Evolutionary conservation across 2,113 vertebrate genomes (phyloP).

Genomic region (Typhlomys cinereus): DNA sequence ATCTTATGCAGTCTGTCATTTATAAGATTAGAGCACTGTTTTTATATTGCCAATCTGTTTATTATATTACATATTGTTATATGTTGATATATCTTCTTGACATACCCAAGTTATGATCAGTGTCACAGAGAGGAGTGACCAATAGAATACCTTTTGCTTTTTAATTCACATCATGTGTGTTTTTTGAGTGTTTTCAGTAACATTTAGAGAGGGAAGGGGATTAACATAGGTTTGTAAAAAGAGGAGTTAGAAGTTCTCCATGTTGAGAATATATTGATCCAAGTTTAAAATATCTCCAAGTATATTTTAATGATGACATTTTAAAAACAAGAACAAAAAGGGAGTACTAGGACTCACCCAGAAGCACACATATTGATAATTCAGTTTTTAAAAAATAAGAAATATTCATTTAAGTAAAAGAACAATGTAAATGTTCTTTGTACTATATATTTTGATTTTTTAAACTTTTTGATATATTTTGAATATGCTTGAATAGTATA

Average conservation of each 20-base stretch:
- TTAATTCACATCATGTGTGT: background rate
- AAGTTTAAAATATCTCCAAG: background rate
- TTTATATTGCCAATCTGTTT: slow-evolving; percentile 23
- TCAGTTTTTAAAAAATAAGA: background rate
- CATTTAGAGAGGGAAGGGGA: background rate
- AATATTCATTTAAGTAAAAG: background rate
- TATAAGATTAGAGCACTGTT: slow-evolving; percentile 38
- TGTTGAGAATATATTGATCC: background rate
- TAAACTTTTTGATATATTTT: background rate
- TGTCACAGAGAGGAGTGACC: background rate
- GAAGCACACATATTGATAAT: background rate
- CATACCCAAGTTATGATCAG: background rate
- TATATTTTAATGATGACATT: background rate
- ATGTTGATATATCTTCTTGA: background rate
- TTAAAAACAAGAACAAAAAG: background rate
- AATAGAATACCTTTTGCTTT: background rate
- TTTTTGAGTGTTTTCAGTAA: background rate
- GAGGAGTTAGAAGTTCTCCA: background rate
- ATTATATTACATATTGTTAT: background rate
- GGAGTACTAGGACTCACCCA: background rate
- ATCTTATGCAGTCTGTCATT: slow-evolving; percentile 39
- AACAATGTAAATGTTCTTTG: background rate
- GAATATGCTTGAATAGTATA: background rate
- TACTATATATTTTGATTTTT: no score
- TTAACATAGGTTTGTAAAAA: background rate